A percentile compares a stretch with the other conserved stretches of the same genome.
Conservation (phyloP, 2,888 invertebrate genomes). For the Argyra leucocephala region DNA sequence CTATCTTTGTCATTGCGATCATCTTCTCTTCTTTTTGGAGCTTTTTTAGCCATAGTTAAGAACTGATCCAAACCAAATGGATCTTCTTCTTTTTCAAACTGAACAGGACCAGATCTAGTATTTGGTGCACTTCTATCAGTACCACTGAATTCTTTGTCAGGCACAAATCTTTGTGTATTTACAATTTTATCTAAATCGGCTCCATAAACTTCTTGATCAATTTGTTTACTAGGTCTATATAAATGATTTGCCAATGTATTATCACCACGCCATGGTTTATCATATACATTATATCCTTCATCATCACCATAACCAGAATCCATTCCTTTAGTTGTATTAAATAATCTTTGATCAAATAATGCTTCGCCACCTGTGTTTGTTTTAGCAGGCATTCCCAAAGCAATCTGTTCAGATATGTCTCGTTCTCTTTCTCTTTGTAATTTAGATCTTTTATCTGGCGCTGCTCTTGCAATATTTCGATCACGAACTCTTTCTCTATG, state of each 20-base stretch:
- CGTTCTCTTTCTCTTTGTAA: conserved; percentile 84
- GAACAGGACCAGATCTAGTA: conserved; percentile 83
- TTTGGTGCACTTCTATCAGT: conserved; percentile 59
- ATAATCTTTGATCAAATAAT: conserved; percentile 89
- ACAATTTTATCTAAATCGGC: conserved; percentile 83
- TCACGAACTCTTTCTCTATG: conserved; percentile 88
- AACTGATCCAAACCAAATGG: conserved; percentile 98
- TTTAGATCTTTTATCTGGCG: conserved; percentile 87
- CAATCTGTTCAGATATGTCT: conserved; percentile 97
- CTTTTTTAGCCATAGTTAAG: conserved; percentile 91
- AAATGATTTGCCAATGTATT: conserved; percentile 79
- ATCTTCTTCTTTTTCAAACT: conserved; percentile 84
- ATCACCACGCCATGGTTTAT: conserved; percentile 93
- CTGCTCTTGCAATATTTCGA: conserved; percentile 83
- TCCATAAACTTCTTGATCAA: conserved; percentile 84
- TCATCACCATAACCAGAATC: conserved; percentile 90
- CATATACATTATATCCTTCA: conserved; percentile 95
- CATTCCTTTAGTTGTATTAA: conserved; percentile 88
- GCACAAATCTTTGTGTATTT: conserved; percentile 89
- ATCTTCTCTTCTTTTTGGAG: conserved; percentile 54
- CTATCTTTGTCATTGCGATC: conserved; percentile 34
- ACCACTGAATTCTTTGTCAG: conserved; percentile 94
- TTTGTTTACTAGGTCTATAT: conserved; percentile 76
- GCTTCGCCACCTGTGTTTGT: conserved; percentile 61
- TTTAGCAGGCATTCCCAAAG: conserved; percentile 86